Conservation (phyloP, 2,797 vertebrate genomes). For the Diplodus puntazzo region DNA sequence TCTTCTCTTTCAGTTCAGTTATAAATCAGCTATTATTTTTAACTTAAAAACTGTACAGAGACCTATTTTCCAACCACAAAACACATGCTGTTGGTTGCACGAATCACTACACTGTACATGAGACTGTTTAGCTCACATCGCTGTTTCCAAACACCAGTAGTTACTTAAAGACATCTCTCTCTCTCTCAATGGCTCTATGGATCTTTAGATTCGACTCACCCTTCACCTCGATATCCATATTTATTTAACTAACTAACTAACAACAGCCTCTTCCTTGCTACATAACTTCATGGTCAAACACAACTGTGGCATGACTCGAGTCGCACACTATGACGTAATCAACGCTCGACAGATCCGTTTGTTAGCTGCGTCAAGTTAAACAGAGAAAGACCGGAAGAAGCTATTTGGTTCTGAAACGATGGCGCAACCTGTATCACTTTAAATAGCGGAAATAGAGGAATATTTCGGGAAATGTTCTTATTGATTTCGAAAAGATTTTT, state of each 20-base stretch:
- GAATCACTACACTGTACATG: neutral
- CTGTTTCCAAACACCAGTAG: neutral
- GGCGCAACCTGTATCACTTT: rapidly evolving
- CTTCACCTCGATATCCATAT: neutral
- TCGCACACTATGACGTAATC: conserved; percentile 64
- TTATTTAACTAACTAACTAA: neutral
- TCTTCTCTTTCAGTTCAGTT: neutral
- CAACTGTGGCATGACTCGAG: conserved; percentile 1
- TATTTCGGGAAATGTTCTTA: neutral
- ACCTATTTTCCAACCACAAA: neutral
- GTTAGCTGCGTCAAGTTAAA: neutral
- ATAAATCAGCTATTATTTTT: neutral
- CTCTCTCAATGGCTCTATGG: neutral
- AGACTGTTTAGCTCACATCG: neutral
- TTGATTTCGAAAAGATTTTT: neutral
- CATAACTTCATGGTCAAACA: conserved; percentile 4
- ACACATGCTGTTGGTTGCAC: neutral
- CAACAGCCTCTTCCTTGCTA: neutral
- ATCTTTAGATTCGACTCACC: conserved; percentile 1
- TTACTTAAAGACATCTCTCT: neutral
- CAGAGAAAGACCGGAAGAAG: neutral
- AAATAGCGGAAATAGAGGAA: neutral
- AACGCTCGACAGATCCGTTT: conserved; percentile 36
- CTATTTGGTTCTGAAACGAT: conserved; percentile 1
- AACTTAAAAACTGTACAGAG: neutral